Percentiles rank a stretch among this genome's conserved stretches.
These are phyloP conservation scores for Megalurothrips usitatus DNA, from an alignment of 2,888 invertebrate genomes.

Conservation along the genomic window DNA sequence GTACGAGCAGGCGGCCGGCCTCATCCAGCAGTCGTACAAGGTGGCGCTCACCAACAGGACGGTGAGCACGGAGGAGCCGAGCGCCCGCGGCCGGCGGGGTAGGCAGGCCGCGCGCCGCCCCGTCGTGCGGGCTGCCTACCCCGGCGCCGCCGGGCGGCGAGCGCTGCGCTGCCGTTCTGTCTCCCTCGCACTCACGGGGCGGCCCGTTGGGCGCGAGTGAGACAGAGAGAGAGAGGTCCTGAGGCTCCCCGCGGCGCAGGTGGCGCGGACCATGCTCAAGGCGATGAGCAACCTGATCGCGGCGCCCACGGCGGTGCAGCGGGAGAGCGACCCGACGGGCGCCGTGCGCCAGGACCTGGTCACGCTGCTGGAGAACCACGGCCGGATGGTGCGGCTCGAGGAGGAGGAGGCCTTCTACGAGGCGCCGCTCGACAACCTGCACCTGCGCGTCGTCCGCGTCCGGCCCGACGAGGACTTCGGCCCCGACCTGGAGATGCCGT, in stretches of 20 bases:
- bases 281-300: background rate
- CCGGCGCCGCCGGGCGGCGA: no score
- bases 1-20: background rate
- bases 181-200: background rate
- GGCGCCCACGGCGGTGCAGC: background rate
- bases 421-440: background rate
- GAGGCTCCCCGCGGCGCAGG: background rate
- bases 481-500: background rate
- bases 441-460: background rate
- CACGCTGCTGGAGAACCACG: background rate
- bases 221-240: background rate
- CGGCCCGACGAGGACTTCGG: background rate
- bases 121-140: background rate
- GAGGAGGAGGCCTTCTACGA: background rate
- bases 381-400: background rate
- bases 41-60: background rate
- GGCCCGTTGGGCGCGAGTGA: background rate
- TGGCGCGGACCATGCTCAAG: background rate
- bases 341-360: background rate
- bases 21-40: background rate
- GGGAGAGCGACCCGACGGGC: background rate
- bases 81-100: background rate
- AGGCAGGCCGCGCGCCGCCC: background rate
- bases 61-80: background rate
- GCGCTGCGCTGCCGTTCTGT: background rate